Percentiles rank a stretch among this genome's conserved stretches.
These are phyloP conservation scores for Eublepharis macularius DNA, from an alignment of 2,113 vertebrate species.

Conservation along the genomic window DNA sequence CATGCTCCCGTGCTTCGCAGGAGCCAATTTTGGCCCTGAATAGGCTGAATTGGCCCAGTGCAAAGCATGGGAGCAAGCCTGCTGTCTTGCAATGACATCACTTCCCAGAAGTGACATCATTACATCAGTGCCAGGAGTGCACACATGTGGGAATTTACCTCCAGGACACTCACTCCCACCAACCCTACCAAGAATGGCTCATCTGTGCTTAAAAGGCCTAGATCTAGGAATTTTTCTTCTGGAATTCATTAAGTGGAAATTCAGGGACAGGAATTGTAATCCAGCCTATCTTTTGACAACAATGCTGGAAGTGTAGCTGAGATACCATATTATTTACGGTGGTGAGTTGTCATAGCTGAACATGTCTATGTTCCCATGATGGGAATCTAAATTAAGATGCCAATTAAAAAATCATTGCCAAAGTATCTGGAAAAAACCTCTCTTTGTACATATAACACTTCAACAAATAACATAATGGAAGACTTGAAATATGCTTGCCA, in stretches of 20 bases:
- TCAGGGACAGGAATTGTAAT: neutral
- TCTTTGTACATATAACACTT: neutral
- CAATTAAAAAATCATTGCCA: neutral
- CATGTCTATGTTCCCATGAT: neutral
- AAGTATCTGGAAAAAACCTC: neutral
- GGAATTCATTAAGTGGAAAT: too few species aligned
- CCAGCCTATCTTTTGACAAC: neutral
- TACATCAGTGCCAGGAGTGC: too few species aligned
- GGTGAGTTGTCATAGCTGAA: neutral
- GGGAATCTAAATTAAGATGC: neutral
- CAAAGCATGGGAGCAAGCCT: too few species aligned
- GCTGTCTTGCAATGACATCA: too few species aligned
- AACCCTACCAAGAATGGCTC: neutral
- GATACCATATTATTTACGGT: neutral
- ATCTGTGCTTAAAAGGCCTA: neutral
- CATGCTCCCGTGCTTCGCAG: too few species aligned
- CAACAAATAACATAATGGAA: neutral
- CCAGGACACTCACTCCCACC: too few species aligned
- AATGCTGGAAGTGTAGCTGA: neutral
- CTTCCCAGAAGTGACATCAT: too few species aligned
- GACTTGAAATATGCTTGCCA: neutral
- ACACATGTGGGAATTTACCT: too few species aligned
- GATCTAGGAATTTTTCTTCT: neutral
- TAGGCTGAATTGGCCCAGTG: too few species aligned
- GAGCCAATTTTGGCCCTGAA: too few species aligned